These are phyloP conservation scores for Alethe diademata DNA, from an alignment of 2,113 vertebrate genomes.

Conservation along the genomic window DNA sequence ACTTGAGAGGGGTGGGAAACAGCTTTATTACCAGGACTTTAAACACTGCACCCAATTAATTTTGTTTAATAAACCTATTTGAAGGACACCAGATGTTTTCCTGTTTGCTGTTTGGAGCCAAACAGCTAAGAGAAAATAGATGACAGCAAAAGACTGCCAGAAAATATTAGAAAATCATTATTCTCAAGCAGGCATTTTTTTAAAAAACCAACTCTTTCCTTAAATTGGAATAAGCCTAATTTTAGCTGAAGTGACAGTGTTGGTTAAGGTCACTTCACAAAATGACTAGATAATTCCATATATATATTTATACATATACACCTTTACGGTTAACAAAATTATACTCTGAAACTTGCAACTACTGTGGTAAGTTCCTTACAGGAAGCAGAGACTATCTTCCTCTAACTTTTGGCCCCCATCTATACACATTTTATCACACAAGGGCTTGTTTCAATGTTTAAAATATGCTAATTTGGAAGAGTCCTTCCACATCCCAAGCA, in stretches of 20 bases:
- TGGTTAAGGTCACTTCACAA: not conserved
- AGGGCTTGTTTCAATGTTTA: not conserved
- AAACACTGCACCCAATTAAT: not conserved
- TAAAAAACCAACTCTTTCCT: not conserved
- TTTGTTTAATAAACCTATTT: not conserved
- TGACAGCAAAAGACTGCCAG: not conserved
- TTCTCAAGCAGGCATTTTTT: not conserved
- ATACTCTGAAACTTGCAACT: not conserved
- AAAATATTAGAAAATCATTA: not conserved
- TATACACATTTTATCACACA: not conserved
- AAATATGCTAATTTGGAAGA: not conserved
- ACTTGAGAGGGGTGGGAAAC: not conserved
- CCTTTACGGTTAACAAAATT: not conserved
- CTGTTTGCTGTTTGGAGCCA: not conserved
- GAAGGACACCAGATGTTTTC: not conserved
- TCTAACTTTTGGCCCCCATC: rapidly evolving
- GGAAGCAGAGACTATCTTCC: not conserved
- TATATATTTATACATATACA: no score
- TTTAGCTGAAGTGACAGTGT: not conserved
- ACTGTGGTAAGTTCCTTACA: not conserved
- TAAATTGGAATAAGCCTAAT: not conserved
- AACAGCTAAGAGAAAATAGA: not conserved
- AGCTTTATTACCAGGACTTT: not conserved
- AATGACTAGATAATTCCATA: not conserved
- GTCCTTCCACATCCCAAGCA: not conserved